phyloP scores from a whole-genome alignment of 1,140 invertebrate genomes.

The Apis dorsata region DNA sequence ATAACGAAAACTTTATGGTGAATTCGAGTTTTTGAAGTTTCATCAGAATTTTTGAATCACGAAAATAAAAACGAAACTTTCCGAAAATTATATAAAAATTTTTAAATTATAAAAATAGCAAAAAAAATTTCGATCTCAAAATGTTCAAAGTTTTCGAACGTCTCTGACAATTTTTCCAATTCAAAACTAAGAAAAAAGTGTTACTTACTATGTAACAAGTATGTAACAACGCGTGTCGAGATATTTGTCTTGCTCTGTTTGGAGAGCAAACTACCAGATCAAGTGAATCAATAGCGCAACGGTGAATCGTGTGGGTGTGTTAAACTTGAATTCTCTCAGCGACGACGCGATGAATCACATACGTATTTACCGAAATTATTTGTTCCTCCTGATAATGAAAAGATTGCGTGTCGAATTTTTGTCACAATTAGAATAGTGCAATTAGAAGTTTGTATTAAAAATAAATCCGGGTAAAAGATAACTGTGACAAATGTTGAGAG shows the following conservation, averaged over 20 bases:
- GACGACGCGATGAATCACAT: background rate
- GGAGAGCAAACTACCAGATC: background rate
- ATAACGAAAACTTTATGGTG: too few species aligned
- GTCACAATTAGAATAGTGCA: too few species aligned
- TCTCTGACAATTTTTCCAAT: background rate
- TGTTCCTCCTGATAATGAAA: background rate
- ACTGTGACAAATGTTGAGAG: background rate
- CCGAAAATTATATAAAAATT: too few species aligned
- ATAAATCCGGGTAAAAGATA: background rate
- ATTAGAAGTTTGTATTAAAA: background rate
- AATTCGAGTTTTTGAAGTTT: too few species aligned
- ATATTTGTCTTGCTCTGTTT: background rate
- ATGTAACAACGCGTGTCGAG: background rate
- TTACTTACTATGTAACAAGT: background rate
- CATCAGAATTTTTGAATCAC: too few species aligned
- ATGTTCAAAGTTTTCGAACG: too few species aligned
- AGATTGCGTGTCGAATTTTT: background rate
- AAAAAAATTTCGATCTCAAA: too few species aligned
- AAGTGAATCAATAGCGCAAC: constrained; percentile 1
- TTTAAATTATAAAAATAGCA: too few species aligned
- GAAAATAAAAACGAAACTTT: too few species aligned
- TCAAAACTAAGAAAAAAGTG: background rate
- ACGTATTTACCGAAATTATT: background rate
- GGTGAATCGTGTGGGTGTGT: background rate
- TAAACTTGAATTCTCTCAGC: background rate